Base-by-base conservation (phyloP, 2,113 vertebrate species). In the Dinomys branickii region DNA sequence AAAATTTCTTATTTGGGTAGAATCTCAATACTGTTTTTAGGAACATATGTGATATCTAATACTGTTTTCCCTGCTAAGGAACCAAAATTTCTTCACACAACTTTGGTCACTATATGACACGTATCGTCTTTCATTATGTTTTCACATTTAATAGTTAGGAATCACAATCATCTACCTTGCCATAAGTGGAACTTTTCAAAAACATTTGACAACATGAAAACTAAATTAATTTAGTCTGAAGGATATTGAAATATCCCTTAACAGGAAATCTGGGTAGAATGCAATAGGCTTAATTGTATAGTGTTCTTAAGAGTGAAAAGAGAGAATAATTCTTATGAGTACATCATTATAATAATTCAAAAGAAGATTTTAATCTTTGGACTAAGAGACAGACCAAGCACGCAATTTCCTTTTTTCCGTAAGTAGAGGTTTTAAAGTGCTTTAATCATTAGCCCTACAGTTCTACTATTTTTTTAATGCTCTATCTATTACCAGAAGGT, bases 301-400 rank as follows among this genome's bases (percentile, higher is more conserved):
- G 77, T 90, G 26, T 56, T 71, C 67, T 95, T 93, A 91, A 78
- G 7, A 65, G 16, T 52, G 44, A 47, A 73, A 94, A 87, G 83
- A 90, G 7, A 61, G 28, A 86, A 63, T 85, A 91, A 97, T 94
- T 95, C 84, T 90, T 95, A 89, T 5, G 30, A 96, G 26, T 91
- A 94, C 35, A 90, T 65, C 75, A 50, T 95, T 89, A 90, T 19
- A 94, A 90, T 92, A 85, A 94, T 94, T 95, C 58, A 89, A 78
- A 97, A 94, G 87, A 97, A 73, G 65, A 93, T 94, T 85, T 85
- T 96, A 96, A 96, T 93, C 73, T 92, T 0, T 89, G 71, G 28
- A 94, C 38, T 47, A 94, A 92, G 41, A 88, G 63, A 95, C 52
- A 91, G 65, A 96, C 93, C 17, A 91, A 97, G 93, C 61, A 81